Evolutionary conservation across 1,140 invertebrate species (phyloP).

Genomic region (Mesaphorura yosii): DNA sequence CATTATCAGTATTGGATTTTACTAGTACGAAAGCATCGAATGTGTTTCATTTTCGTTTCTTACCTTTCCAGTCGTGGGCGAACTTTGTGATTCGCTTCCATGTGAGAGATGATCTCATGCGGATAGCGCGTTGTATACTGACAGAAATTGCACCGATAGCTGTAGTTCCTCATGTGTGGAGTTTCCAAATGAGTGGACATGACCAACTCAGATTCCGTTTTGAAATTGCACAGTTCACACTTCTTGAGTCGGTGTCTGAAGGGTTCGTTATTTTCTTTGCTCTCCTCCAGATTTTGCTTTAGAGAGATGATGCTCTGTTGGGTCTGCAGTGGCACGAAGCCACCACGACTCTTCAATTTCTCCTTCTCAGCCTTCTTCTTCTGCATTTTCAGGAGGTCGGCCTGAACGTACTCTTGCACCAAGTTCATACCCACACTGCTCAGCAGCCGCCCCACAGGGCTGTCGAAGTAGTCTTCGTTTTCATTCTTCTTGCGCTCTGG

Average conservation of each 20-base stretch:
- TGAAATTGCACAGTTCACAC: constrained; percentile 84
- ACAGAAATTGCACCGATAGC: constrained; percentile 76
- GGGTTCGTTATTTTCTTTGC: constrained; percentile 77
- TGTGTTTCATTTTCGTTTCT: no score
- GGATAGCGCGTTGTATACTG: constrained; percentile 66
- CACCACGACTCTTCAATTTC: constrained; percentile 39
- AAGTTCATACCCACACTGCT: constrained; percentile 81
- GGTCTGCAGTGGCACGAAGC: constrained; percentile 52
- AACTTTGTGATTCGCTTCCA: constrained; percentile 77
- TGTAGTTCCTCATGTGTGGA: constrained; percentile 77
- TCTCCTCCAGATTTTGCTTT: constrained; percentile 71
- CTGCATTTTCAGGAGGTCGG: constrained; percentile 74
- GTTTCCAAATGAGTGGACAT: constrained; percentile 83
- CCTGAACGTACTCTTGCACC: constrained; percentile 85
- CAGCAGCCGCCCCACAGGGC: constrained; percentile 79
- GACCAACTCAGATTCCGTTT: constrained; percentile 74
- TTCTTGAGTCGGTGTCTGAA: constrained; percentile 66
- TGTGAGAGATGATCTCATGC: constrained; percentile 79
- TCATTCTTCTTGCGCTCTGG: constrained; percentile 13
- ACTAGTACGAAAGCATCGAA: no score
- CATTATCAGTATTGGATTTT: neutral
- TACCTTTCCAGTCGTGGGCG: constrained; percentile 62
- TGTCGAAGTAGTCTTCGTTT: constrained; percentile 56
- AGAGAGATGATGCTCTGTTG: constrained; percentile 64
- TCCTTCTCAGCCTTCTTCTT: constrained; percentile 60